Percentiles rank a stretch among this genome's conserved stretches.
Evolutionary conservation across 2,888 invertebrate genomes (phyloP).

Genomic region (Pandemis heparana): DNA sequence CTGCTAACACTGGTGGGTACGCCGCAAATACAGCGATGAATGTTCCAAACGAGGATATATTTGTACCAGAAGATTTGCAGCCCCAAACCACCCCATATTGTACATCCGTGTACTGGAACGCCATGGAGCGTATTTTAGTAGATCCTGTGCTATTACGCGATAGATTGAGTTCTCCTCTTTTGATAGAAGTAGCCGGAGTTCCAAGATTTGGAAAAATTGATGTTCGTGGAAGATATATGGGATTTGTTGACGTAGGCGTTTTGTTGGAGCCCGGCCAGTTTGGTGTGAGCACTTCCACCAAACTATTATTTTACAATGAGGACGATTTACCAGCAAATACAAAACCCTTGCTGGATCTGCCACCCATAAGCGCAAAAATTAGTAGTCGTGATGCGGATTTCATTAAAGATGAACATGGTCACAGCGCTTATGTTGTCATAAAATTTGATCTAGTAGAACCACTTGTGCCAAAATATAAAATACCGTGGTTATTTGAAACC

Average conservation of each 20-base stretch:
- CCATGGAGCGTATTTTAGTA: constrained; percentile 72
- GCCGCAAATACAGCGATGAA: constrained; percentile 62
- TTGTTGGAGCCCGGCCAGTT: constrained; percentile 69
- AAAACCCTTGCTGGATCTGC: constrained; percentile 66
- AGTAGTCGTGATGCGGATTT: constrained; percentile 62
- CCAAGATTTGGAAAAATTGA: constrained; percentile 72
- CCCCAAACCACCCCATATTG: constrained; percentile 53
- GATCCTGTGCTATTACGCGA: constrained; percentile 57
- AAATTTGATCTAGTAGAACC: constrained; percentile 71
- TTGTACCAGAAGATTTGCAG: constrained; percentile 62
- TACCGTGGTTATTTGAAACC: constrained; percentile 60
- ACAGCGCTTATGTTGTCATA: constrained; percentile 64
- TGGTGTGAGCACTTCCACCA: constrained; percentile 64
- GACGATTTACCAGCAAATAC: constrained; percentile 57
- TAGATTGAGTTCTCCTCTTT: constrained; percentile 61
- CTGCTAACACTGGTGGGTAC: constrained; percentile 61
- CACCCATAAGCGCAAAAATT: constrained; percentile 69
- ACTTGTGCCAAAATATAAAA: constrained; percentile 64
- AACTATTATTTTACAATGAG: constrained; percentile 64
- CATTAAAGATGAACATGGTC: constrained; percentile 65
- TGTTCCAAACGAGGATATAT: constrained; percentile 66
- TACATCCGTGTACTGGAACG: constrained; percentile 72
- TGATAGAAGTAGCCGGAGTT: constrained; percentile 76
- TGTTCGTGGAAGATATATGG: constrained; percentile 72
- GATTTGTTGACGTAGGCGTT: constrained; percentile 66